These are phyloP conservation scores for Dermatemys mawii DNA, from an alignment of 2,113 vertebrate genomes.

Conservation along the genomic window DNA sequence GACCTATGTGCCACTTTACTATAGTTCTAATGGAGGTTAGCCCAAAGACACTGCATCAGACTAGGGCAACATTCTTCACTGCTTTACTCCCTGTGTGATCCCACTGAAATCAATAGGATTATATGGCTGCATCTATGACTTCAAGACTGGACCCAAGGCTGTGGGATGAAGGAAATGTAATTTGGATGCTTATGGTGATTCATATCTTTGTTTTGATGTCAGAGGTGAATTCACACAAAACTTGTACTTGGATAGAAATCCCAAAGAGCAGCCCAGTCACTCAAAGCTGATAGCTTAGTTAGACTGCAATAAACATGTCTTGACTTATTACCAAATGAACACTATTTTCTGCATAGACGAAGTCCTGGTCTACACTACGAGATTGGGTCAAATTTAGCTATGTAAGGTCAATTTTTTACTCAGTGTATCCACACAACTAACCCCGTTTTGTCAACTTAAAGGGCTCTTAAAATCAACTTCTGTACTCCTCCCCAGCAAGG, in stretches of 20 bases:
- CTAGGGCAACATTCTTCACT: background rate
- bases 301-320: background rate
- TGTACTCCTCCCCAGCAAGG: no score
- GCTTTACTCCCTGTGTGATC: background rate
- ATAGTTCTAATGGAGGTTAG: background rate
- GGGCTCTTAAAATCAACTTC: no score
- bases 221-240: background rate
- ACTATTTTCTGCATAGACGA: background rate
- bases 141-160: background rate
- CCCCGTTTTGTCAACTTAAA: no score
- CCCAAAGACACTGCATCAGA: background rate
- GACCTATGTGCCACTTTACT: background rate
- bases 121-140: background rate
- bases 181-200: background rate
- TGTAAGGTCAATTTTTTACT: no score
- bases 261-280: background rate
- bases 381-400: no score
- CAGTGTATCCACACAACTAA: no score
- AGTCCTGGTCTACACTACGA: no score
- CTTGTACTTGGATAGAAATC: background rate
- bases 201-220: background rate
- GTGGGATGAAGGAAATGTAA: background rate
- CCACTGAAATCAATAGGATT: background rate
- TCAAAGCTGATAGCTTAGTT: background rate
- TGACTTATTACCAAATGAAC: background rate